Evolutionary conservation across 2,113 vertebrate genomes (phyloP), one percentile per base, ranked within the genome.

Genomic region (Agelaius tricolor): DNA sequence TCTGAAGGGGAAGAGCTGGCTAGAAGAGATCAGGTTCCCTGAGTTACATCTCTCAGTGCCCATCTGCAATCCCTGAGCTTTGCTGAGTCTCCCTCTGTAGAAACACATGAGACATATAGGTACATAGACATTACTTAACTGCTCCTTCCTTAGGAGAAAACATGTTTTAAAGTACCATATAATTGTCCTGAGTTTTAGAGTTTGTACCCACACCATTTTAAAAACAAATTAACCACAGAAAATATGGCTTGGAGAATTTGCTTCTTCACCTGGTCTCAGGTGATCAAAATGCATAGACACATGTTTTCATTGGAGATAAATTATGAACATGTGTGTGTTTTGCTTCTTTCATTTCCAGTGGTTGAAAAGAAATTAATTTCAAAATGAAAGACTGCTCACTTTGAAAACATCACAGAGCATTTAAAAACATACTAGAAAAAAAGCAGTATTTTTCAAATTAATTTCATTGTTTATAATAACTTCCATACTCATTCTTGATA

Each of bases 401-500:
- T 47, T 26, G 46, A 72, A 95, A 82, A 76, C 47, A 49, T 21
- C 41, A 89, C 3, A 27, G 21, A 58, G 15, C 14, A 79, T 79
- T 91, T 91, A 35, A 73, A 94, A 89, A 72, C 26, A 47, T 44
- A 43, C 30, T 81, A 59, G 47, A 6, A 81, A 77, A 72, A 75
- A 79, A 92, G 80, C 17, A 74, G 12, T 44, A 65, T 84, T 91
- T 87, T 6, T 62, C 81, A 92, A 82, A 84, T 72, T 87, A 65
- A 82, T 91, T 52, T 78, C 13, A 57, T 87, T 92, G 52, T 63
- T 91, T 91, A 15, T 82, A 74, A 77, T 39, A 61, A 84, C 31
- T 84, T 82, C 65, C 4, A 2, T 57, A 41, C 13, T 84, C 37
- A 73, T 81, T 90, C 91, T 87, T 86, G 14, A 2, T 71, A 67